A percentile compares a stretch with the other conserved stretches of the same genome.
Evolutionary conservation across 1,140 invertebrate genomes (phyloP).

Genomic region (Atta cephalotes): DNA sequence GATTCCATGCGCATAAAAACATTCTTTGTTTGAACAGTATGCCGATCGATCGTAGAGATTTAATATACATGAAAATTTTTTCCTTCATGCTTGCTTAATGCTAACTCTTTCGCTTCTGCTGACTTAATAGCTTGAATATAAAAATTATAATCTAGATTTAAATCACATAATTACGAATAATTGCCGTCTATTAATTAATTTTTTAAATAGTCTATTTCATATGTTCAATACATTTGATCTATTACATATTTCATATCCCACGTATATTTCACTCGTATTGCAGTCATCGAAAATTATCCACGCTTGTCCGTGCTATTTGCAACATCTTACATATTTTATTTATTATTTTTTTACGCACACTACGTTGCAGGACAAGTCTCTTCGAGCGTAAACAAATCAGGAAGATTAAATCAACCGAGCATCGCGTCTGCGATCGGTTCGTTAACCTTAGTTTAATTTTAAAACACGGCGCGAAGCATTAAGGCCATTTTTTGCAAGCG

Average conservation of each 20-base stretch:
- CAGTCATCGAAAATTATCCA: not conserved
- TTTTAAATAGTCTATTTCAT: not conserved
- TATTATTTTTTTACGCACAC: constrained; percentile 12
- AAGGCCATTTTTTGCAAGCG: constrained; percentile 62
- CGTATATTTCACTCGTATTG: no score
- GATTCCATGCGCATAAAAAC: constrained; percentile 17
- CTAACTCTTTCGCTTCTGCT: not conserved
- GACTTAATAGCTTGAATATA: not conserved
- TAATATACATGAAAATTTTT: not conserved
- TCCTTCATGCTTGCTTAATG: not conserved
- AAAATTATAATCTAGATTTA: constrained; percentile 4
- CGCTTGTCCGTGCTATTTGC: constrained; percentile 13
- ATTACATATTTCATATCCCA: not conserved
- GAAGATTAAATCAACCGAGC: constrained; percentile 56
- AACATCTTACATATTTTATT: constrained; percentile 27
- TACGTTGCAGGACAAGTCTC: constrained; percentile 30
- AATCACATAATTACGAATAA: not conserved
- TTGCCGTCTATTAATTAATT: not conserved
- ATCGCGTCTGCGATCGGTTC: constrained; percentile 57
- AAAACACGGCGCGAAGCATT: constrained; percentile 59
- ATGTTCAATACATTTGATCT: not conserved
- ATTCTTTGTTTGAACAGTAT: constrained; percentile 31
- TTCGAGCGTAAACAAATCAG: constrained; percentile 42
- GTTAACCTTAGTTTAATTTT: constrained; percentile 69
- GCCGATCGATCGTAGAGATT: not conserved